A percentile compares a stretch with the other conserved stretches of the same genome.
Evolutionary conservation across 2,797 vertebrate species (phyloP).

Genomic region (Lepidocolaptes lacrymiger): DNA sequence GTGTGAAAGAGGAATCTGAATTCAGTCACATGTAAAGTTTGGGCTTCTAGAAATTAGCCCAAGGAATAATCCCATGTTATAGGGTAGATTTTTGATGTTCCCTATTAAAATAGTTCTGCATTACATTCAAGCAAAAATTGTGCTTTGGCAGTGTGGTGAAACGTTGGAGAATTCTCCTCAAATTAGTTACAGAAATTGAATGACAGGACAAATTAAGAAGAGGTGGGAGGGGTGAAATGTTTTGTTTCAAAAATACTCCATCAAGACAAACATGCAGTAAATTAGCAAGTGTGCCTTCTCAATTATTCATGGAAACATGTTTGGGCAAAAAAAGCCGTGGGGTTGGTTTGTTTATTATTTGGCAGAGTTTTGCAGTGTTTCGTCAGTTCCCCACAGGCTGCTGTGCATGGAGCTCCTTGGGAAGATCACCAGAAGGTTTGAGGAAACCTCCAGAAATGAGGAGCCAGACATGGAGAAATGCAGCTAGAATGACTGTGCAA

Average conservation of each 20-base stretch:
- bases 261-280: conserved; percentile 25
- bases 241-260: conserved; percentile 35
- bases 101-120: not conserved
- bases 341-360: conserved; percentile 19
- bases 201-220: conserved; percentile 29
- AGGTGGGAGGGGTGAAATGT: conserved; percentile 25
- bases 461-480: not conserved
- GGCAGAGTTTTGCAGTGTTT: conserved; percentile 33
- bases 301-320: conserved; percentile 38
- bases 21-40: not conserved
- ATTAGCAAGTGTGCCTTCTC: conserved; percentile 30
- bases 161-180: conserved; percentile 20
- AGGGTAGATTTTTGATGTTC: not conserved
- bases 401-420: not conserved
- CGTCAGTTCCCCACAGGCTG: not conserved
- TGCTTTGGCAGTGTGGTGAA: not conserved
- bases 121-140: not conserved
- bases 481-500: not conserved
- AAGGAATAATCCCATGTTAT: not conserved
- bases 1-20: not conserved
- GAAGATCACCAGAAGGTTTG: conserved; percentile 38
- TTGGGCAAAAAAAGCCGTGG: not conserved
- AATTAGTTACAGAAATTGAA: conserved; percentile 57
- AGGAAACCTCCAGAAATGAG: not conserved
- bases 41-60: not conserved